Percentiles rank a stretch among this genome's conserved stretches.
Conservation (phyloP, 2,797 vertebrate genomes). For the Amblyraja radiata region DNA sequence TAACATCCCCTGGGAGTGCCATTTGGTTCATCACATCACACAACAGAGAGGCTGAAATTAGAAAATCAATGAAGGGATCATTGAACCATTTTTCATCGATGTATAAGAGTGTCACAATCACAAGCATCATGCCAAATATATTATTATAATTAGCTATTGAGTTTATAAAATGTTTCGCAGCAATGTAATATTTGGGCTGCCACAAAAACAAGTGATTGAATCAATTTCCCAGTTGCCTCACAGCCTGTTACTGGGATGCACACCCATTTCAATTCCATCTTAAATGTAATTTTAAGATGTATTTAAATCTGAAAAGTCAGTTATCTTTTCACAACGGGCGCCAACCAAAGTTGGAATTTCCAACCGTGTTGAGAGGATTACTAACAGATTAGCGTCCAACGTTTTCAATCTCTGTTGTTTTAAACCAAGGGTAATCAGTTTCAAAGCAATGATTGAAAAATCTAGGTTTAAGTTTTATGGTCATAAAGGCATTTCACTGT, state of each 20-base stretch:
- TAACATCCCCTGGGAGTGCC: background rate
- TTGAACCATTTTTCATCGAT: conserved; percentile 9
- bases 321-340: background rate
- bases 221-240: conserved; percentile 1
- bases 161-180: background rate
- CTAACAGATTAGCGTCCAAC: background rate
- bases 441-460: conserved; percentile 1
- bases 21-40: conserved; percentile 15
- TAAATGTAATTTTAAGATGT: background rate
- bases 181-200: background rate
- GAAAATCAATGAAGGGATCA: conserved; percentile 24
- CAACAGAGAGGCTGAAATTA: conserved; percentile 17
- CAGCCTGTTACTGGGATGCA: background rate
- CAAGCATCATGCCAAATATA: background rate
- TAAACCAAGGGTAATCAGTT: background rate
- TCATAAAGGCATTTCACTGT: background rate
- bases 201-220: background rate
- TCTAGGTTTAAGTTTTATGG: background rate
- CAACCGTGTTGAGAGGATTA: background rate
- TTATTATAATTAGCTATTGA: conserved; percentile 15
- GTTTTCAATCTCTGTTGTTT: background rate
- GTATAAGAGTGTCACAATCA: background rate
- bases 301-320: background rate
- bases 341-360: background rate
- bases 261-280: too few relatives aligned